Base-by-base conservation (phyloP, 2,797 vertebrate genomes). In the Myotis myotis region DNA sequence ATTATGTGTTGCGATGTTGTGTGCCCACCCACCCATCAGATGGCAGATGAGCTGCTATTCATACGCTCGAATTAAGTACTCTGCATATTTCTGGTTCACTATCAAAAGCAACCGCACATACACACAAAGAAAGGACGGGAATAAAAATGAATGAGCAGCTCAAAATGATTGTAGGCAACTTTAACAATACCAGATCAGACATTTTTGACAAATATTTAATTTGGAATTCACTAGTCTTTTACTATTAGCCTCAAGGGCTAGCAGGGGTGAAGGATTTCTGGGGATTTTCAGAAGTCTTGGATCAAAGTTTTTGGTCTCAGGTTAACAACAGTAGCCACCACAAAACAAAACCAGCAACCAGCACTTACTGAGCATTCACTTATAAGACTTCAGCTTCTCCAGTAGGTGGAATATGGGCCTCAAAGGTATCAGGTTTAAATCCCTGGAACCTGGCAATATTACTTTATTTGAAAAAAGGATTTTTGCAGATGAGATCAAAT, bases 201-300 rank as follows among this genome's bases (percentile, higher is more conserved):
- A 83, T 44, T 90, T 89, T 75, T 25, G 70, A 60, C 51, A 83
- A 83, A 93, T 89, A 84, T 9, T 89, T 55, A 33, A 62, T n/a
- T 89, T 95, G 66, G 28, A 84, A 87, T 72, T 89, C 38, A 93
- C 25, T 70, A 10, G 66, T 87, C 25, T 92, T 86, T 55, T 91
- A 79, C 28, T 36, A 12, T 70, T 41, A 92, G 53, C 41, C n/a
- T 71, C 62, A 49, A 85, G 41, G 20, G 8, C 28, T 88, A 17
- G 41, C 33, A 87, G 22, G 28, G 89, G 12, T 81, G 33, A 95
- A 84, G 23, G 17, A 44, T 78, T 49, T 57, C 12, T 25, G 22
- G 33, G 71, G 10, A 38, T 83, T 55, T 30, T 88, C 53, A 66
- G 62, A 87, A 71, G 64, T 36, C 3, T 36, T 57, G 55, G 51